phyloP scores from a whole-genome alignment of 2,888 invertebrate genomes.

The Pseudococcus longispinus region DNA sequence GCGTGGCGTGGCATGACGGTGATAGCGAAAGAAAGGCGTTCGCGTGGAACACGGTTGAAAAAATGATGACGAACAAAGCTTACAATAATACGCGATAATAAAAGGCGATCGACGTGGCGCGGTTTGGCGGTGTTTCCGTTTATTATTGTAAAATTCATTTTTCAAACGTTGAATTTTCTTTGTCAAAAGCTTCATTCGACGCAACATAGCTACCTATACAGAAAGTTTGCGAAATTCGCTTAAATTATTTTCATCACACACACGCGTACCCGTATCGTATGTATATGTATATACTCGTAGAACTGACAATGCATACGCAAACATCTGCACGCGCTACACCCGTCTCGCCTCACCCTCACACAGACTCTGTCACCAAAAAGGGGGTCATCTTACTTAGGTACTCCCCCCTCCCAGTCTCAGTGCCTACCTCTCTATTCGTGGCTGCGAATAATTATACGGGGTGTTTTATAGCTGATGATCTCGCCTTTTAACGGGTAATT shows the following conservation, averaged over 20 bases:
- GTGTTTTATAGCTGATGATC: no score
- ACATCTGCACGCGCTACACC: no score
- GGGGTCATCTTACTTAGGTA: no score
- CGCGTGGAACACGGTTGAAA: not conserved
- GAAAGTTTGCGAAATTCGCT: not conserved
- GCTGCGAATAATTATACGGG: no score
- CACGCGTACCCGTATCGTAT: no score
- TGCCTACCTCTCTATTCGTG: no score
- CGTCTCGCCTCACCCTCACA: no score
- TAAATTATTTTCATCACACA: not conserved
- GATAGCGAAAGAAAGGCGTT: not conserved
- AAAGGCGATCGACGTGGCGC: not conserved
- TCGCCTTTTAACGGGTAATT: no score
- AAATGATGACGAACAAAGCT: constrained; percentile 1
- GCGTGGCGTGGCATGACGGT: not conserved
- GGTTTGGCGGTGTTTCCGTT: not conserved
- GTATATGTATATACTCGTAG: no score
- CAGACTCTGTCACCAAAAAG: no score
- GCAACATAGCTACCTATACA: not conserved
- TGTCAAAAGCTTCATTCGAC: constrained; percentile 11
- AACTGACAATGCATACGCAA: no score
- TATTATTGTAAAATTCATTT: constrained; percentile 30
- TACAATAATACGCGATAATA: not conserved
- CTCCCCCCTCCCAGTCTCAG: no score
- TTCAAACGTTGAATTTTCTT: constrained; percentile 20